Evolutionary conservation across 2,113 vertebrate species (phyloP).

Genomic region (Aleadryas rufinucha): DNA sequence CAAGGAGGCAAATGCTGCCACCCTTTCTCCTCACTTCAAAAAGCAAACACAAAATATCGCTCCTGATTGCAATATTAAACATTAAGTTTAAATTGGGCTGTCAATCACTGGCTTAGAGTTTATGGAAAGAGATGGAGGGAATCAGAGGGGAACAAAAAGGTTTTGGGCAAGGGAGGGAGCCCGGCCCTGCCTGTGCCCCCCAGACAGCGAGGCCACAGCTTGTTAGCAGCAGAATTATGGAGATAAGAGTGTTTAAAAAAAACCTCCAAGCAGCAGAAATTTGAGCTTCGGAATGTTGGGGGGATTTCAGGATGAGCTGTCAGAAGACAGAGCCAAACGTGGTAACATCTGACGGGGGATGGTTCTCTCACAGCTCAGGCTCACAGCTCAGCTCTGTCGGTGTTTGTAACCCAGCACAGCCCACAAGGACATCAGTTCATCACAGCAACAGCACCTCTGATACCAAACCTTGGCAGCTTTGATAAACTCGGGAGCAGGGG

Average conservation of each 20-base stretch:
- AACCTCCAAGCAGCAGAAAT: neutral
- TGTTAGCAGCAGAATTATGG: neutral
- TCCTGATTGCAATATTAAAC: neutral
- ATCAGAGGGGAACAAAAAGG: neutral
- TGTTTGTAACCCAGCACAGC: neutral
- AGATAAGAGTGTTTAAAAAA: neutral
- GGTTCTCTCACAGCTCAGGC: neutral
- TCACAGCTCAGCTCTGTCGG: fast-evolving
- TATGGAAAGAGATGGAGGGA: neutral
- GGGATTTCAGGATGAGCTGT: neutral
- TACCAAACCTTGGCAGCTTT: neutral
- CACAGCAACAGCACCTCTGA: neutral
- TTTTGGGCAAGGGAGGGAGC: neutral
- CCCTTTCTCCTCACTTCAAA: neutral
- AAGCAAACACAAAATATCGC: slow-evolving; percentile 1
- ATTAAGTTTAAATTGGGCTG: neutral
- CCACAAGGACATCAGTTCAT: neutral
- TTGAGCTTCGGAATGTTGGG: neutral
- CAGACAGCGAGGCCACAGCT: neutral
- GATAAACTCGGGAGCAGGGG: neutral
- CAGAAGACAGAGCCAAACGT: neutral
- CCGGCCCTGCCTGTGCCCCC: neutral
- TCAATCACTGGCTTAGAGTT: neutral
- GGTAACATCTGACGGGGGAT: neutral
- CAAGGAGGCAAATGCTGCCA: neutral